Base-by-base conservation (phyloP, 2,888 invertebrate genomes). In the Caenorhabditis uteleia region DNA sequence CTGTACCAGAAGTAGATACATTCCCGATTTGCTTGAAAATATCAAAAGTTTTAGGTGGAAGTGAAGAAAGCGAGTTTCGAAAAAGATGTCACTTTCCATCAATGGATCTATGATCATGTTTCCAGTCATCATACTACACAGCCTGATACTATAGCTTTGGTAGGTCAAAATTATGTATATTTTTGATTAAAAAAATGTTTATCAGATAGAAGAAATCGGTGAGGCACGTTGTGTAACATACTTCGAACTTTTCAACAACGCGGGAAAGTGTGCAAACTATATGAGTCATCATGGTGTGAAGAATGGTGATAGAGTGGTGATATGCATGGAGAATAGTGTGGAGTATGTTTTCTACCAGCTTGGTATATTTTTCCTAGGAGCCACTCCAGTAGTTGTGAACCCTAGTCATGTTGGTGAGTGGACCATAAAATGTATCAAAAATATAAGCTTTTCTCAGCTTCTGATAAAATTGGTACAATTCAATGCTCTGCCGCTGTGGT, bases 241-340 rank as follows among this genome's bases (percentile, higher is more conserved):
- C 36, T 48, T 38, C 34, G 71, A 71, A 29, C 44, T 71, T 5
- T 45, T 66, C 5, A 59, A 68, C 38, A 60, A 55, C 3, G 44
- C 44, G 0, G 53, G 34, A 26, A 39, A 50, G 45, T 54, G 54
- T 1, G 71, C 71, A 10, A 68, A 68, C 31, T 71, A 59, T 36
- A 47, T 71, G 43, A 46, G 39, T 26, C 68, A 71, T 54, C 71
- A 71, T 23, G 62, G 62, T 14, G 45, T 68, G 4, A 51, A 48
- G 26, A 43, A 40, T 25, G 65, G 61, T 5, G 67, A 61, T 42
- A 29, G 44, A 25, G 34, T 71, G 8, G 31, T 60, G 5, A 48
- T 71, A 38, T 68, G 71, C 34, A 62, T 71, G 68, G 68, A 71
- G 20, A 71, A 67, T 36, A 50, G 58, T 18, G 57, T 68, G 14